Conservation (phyloP, 1,140 invertebrate species). For the Zaprionus kolodkinae region DNA sequence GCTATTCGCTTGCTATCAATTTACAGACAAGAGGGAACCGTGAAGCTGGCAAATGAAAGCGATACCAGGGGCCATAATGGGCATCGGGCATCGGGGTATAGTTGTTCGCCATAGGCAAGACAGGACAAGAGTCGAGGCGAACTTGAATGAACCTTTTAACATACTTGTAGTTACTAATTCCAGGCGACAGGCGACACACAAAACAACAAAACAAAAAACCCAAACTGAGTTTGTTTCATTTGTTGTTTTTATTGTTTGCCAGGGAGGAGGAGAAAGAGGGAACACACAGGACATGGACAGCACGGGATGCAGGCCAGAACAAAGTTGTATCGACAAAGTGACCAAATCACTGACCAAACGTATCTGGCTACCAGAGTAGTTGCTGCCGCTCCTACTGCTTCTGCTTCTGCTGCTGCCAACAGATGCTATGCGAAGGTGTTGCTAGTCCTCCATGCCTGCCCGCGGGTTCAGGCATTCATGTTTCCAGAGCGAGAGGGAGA, state of each 20-base stretch:
- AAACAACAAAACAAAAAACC: slow-evolving; percentile 29
- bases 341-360: slow-evolving; percentile 63
- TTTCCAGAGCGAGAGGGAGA: not conserved
- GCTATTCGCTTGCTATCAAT: slow-evolving; percentile 76
- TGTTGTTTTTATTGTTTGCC: slow-evolving; percentile 62
- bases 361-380: slow-evolving; percentile 66
- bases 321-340: slow-evolving; percentile 74
- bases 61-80: slow-evolving; percentile 50
- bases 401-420: slow-evolving; percentile 40
- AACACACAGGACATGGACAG: too few species aligned
- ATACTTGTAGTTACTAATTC: slow-evolving; percentile 82
- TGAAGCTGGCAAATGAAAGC: slow-evolving; percentile 71
- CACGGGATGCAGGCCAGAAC: slow-evolving; percentile 56
- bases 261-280: not conserved
- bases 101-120: not conserved
- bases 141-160: slow-evolving; percentile 83
- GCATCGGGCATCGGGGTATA: slow-evolving; percentile 38
- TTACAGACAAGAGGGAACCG: slow-evolving; percentile 70
- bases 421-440: slow-evolving; percentile 60
- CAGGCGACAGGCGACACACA: slow-evolving; percentile 72
- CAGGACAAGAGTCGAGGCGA: slow-evolving; percentile 66
- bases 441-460: slow-evolving; percentile 17
- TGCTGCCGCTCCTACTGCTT: too few species aligned
- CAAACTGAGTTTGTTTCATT: slow-evolving; percentile 75
- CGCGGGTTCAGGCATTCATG: slow-evolving; percentile 29